Conservation (phyloP, 2,797 vertebrate species). For the Schizopygopsis malacanthus region DNA sequence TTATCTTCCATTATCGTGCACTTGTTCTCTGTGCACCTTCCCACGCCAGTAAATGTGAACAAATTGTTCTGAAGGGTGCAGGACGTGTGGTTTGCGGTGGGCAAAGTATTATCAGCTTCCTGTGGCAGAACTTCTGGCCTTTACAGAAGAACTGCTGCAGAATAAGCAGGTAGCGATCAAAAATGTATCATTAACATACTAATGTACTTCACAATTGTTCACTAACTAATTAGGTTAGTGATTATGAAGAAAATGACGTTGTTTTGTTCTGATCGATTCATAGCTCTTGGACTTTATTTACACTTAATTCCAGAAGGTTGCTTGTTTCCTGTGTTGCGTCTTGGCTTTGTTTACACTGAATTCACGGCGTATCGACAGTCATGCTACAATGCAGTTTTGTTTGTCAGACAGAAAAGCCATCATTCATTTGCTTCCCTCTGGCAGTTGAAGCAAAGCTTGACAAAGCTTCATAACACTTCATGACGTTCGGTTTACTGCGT, state of each 20-base stretch:
- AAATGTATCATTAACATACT: neutral
- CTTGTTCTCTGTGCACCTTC: neutral
- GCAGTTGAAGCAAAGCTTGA: neutral
- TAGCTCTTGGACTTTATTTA: neutral
- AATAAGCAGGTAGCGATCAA: neutral
- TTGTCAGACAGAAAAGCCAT: neutral
- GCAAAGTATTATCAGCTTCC: constrained; percentile 20
- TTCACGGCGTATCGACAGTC: neutral
- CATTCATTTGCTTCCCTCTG: neutral
- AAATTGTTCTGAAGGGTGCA: constrained; percentile 19
- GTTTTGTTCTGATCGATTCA: neutral
- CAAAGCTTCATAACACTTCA: neutral
- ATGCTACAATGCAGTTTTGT: neutral
- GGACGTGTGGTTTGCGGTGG: constrained; percentile 24
- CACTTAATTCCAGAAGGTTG: neutral
- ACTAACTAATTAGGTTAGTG: neutral
- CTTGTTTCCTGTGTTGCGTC: neutral
- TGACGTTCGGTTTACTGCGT: neutral
- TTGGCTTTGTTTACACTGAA: constrained; percentile 16
- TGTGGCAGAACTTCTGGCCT: constrained; percentile 9
- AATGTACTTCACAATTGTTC: neutral
- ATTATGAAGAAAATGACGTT: neutral
- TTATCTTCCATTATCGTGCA: constrained; percentile 4
- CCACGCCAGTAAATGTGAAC: constrained; percentile 35
- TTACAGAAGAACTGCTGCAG: neutral